Percentiles rank a stretch among this genome's conserved stretches.
Conservation (phyloP, 2,888 invertebrate genomes). For the Agonopterix arenella region DNA sequence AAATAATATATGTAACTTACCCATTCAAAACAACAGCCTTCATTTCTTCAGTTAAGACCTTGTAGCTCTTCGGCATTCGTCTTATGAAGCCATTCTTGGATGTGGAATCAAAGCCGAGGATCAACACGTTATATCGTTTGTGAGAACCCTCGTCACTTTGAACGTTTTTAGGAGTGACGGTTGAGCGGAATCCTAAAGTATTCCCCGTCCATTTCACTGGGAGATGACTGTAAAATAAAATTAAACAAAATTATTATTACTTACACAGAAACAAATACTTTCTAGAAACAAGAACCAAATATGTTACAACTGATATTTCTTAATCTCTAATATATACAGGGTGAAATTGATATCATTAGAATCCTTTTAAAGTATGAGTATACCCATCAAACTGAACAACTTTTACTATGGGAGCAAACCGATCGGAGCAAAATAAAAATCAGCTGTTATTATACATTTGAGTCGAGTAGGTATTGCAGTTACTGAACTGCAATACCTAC, state of each 20-base stretch:
- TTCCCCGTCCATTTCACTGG: conserved; percentile 45
- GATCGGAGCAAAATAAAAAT: no score
- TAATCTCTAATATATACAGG: no score
- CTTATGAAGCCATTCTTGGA: conserved; percentile 89
- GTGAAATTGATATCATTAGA: no score
- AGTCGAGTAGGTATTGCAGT: no score
- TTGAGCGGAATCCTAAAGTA: conserved; percentile 35
- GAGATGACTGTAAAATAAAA: conserved; percentile 22
- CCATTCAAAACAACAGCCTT: conserved; percentile 81
- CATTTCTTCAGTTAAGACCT: conserved; percentile 79
- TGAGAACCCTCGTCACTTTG: not conserved
- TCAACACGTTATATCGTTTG: conserved; percentile 5
- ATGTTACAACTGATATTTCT: no score
- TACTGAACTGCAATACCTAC: no score
- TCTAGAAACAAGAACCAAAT: no score
- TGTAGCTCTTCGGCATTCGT: conserved; percentile 85
- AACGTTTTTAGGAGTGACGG: conserved; percentile 12
- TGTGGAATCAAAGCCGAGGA: conserved; percentile 84
- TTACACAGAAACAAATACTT: no score
- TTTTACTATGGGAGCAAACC: no score
- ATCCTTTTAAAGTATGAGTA: no score
- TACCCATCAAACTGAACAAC: no score
- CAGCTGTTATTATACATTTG: no score
- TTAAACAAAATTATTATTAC: not conserved
- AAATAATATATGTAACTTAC: conserved; percentile 35